A percentile compares a stretch with the other conserved stretches of the same genome.
Conservation (phyloP, 2,797 vertebrate species). For the Sebastiscus albofasciatus region DNA sequence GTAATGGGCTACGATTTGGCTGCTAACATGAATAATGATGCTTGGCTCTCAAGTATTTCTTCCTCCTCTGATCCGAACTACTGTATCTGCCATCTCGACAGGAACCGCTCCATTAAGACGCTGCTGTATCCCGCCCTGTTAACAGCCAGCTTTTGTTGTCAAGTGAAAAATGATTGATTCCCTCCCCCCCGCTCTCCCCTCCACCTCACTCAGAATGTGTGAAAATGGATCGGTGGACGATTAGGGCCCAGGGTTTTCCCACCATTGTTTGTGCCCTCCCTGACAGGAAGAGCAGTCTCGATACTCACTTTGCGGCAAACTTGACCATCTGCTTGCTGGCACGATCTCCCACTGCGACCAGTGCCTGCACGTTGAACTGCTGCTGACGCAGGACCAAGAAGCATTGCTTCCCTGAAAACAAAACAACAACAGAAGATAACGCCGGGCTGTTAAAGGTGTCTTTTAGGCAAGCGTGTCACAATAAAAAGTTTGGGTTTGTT, state of each 20-base stretch:
- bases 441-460: constrained; percentile 1
- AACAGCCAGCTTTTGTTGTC: constrained; percentile 75
- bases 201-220: constrained; percentile 83
- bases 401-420: constrained; percentile 94
- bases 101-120: constrained; percentile 76
- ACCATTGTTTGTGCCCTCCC: constrained; percentile 93
- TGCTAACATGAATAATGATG: constrained; percentile 66
- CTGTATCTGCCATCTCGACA: constrained; percentile 72
- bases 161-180: constrained; percentile 79
- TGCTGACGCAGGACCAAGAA: constrained; percentile 98
- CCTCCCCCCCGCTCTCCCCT: not conserved
- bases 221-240: constrained; percentile 87
- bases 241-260: constrained; percentile 89
- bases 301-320: constrained; percentile 99
- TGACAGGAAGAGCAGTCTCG: constrained; percentile 91
- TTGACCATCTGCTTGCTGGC: constrained; percentile 99
- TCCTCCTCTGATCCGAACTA: constrained; percentile 53
- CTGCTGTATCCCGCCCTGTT: constrained; percentile 60
- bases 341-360: constrained; percentile 97
- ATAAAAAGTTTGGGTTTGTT: constrained; percentile 25
- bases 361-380: constrained; percentile 96
- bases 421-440: constrained; percentile 52
- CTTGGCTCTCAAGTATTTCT: constrained; percentile 60
- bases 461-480: constrained; percentile 15
- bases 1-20: constrained; percentile 51